Base-by-base conservation (phyloP, 2,888 invertebrate species). In the Hetaerina titia region DNA sequence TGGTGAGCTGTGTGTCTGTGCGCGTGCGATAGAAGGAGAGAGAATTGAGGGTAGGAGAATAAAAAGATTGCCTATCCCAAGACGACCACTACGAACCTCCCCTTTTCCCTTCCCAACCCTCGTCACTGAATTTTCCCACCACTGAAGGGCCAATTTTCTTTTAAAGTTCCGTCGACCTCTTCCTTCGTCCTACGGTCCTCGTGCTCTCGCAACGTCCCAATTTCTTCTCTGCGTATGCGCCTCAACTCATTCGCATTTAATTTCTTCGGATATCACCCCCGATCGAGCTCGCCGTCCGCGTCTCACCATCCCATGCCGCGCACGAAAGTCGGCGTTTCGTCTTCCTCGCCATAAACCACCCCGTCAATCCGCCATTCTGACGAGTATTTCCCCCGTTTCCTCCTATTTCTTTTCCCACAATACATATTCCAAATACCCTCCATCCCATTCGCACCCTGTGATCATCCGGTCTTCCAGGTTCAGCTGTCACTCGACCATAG, bases 41-140 rank as follows among this genome's bases (percentile, higher is more conserved):
- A 88, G 57, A 56, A 15, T 69, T 22, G 45, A 17, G 56, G 88
- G 19, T n/a, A n/a, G 31, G 13, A n/a, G 45, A 17, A 88, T 88
- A 58, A 89, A 89, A 89, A 89, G 58, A 89, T 89, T 57, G 9
- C 89, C 57, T n/a, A 57, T n/a, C 58, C 89, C 89, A n/a, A 9
- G 22, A 4, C 89, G 56, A 4, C 57, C 22, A 6, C 58, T 57
- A 81, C 22, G 45, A 45, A 22, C 89, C 89, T 58, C 17, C 31
- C n/a, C 81, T 22, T 31, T 31, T 19, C 88, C 19, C 88, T 88
- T 60, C 45, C 1, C 45, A 31, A 45, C 45, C 58, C 64, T 60
- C 31, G 63, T 90, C 45, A 63, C 15, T 90, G 17, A 58, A 63
- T 31, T 25, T 11, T 19, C 64, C 2, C 64, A 69, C 60, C 90